Conservation (phyloP, 2,888 invertebrate species). For the Agelastica alni region DNA sequence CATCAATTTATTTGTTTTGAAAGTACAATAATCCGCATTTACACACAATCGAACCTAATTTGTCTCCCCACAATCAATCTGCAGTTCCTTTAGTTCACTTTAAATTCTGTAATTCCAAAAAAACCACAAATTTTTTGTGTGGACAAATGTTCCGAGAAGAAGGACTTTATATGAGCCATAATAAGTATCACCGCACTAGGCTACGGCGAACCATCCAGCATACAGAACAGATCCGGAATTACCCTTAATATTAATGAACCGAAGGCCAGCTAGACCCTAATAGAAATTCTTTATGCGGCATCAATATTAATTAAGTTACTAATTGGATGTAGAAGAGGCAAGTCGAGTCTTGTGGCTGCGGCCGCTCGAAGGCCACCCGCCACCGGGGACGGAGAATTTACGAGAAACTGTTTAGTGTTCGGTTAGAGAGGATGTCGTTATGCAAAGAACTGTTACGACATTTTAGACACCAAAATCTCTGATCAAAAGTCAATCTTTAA, state of each 20-base stretch:
- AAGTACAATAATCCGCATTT: too few relatives aligned
- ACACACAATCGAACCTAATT: too few relatives aligned
- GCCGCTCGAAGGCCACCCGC: not conserved
- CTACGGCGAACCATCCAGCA: not conserved
- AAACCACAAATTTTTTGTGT: too few relatives aligned
- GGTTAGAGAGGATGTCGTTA: too few relatives aligned
- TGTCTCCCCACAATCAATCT: too few relatives aligned
- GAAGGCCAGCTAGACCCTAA: conserved; percentile 18
- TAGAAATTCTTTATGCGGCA: conserved; percentile 40
- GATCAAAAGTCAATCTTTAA: too few relatives aligned
- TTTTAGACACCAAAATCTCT: too few relatives aligned
- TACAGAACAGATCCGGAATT: conserved; percentile 15
- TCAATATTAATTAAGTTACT: conserved; percentile 50
- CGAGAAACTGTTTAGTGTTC: conserved; percentile 27
- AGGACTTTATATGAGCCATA: not conserved
- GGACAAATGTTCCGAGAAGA: not conserved
- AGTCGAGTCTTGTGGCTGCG: conserved; percentile 43
- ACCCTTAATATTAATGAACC: conserved; percentile 22
- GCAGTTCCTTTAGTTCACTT: too few relatives aligned
- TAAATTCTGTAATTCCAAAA: too few relatives aligned
- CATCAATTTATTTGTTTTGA: too few relatives aligned
- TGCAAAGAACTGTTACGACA: too few relatives aligned
- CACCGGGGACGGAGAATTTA: conserved; percentile 33
- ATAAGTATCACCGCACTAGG: conserved; percentile 3
- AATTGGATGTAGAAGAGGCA: conserved; percentile 47